Evolutionary conservation across 2,888 invertebrate genomes (phyloP).

Genomic region (Synergus gifuensis): DNA sequence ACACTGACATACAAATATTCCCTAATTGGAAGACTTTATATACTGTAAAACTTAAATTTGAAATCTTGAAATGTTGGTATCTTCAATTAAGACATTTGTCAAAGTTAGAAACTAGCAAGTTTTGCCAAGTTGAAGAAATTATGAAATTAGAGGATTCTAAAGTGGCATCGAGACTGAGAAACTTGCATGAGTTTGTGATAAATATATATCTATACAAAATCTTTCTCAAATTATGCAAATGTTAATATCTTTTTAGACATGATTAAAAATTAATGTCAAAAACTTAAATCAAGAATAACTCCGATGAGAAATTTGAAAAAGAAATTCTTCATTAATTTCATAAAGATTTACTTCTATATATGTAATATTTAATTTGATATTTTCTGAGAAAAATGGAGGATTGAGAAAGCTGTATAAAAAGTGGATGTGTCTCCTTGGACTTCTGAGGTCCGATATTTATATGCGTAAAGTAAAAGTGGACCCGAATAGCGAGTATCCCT

Average conservation of each 20-base stretch:
- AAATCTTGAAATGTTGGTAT: background rate
- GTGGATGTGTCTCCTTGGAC: constrained; percentile 29
- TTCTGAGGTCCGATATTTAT: constrained; percentile 37
- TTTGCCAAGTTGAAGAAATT: background rate
- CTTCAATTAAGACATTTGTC: background rate
- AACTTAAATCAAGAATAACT: too few relatives aligned
- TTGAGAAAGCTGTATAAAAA: constrained; percentile 18
- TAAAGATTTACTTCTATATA: background rate
- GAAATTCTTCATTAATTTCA: background rate
- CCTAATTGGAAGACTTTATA: background rate
- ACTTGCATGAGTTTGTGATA: background rate
- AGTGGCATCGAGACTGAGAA: background rate
- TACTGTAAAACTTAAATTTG: too few relatives aligned
- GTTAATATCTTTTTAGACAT: too few relatives aligned
- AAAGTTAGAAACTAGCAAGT: background rate
- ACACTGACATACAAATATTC: background rate
- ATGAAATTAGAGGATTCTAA: background rate
- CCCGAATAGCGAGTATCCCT: constrained; percentile 63
- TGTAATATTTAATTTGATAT: background rate
- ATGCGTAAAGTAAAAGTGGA: constrained; percentile 45
- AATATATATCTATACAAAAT: too few relatives aligned
- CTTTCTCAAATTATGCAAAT: too few relatives aligned
- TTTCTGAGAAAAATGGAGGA: constrained; percentile 22
- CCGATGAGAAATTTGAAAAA: too few relatives aligned
- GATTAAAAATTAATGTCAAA: too few relatives aligned